Base-by-base conservation (phyloP, 1,140 invertebrate genomes). In the Drosophila santomea region DNA sequence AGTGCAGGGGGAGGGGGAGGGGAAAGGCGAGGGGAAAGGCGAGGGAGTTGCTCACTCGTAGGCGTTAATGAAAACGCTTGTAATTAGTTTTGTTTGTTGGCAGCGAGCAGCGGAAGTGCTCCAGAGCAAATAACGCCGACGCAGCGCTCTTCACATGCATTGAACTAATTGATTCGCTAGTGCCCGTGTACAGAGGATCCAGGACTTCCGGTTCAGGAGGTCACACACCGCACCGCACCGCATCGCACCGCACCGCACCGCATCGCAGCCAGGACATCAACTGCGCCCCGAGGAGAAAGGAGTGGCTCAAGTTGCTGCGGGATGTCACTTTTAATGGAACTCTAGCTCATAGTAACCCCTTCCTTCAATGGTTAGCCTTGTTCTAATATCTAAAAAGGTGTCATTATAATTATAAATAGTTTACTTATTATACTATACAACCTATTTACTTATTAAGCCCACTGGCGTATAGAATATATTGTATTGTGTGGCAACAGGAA, bases 71-170 rank as follows among this genome's bases (percentile, higher is more conserved):
- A 88, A 88, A 88, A 88, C 80, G 84, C 84, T 83, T 88, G 83
- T 88, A 88, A 88, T 88, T 88, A 83, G 83, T 88, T 88, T 88
- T 88, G 79, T 88, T 88, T 88, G 83, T 88, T 89, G 83, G 84
- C 77, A 75, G 58, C 78, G 52, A 76, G 66, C 62, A 72, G 63
- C 81, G 83, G 83, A 82, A 86, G 71, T 85, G 69, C 78, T 75
- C 41, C 50, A 10, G 17, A 15, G 74, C 75, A 88, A 88, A 80
- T 85, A 88, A 72, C 66, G 74, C 83, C 69, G 69, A 60, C 64
- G 72, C 61, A 63, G 73, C 64, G 63, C 82, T 75, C 73, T 76
- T 72, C 59, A 77, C 83, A 86, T 85, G 82, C 82, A 86, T 86
- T 78, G 83, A 88, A 86, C 83, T 86, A 86, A 86, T 86, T 86